Evolutionary conservation across 2,113 vertebrate genomes (phyloP).

Genomic region (Catharus bicknelli): DNA sequence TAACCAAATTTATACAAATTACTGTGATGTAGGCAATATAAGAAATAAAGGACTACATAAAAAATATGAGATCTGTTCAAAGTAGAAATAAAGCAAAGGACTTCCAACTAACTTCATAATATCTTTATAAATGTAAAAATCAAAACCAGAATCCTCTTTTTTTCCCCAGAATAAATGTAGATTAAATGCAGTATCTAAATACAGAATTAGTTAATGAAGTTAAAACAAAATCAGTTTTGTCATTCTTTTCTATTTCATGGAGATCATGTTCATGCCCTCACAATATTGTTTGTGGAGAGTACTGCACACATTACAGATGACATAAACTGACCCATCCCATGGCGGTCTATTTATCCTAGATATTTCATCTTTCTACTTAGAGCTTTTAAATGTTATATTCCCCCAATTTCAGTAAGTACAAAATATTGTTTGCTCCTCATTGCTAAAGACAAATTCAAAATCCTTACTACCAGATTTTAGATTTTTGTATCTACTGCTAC

Average conservation of each 20-base stretch:
- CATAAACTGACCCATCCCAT: not conserved
- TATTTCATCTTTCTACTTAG: not conserved
- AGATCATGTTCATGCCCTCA: not conserved
- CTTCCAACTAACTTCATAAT: not conserved
- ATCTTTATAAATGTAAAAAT: not conserved
- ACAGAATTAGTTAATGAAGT: not conserved
- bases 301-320: not conserved
- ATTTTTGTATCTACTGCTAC: not conserved
- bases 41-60: not conserved
- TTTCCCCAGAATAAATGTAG: not conserved
- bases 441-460: not conserved
- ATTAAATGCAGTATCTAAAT: not conserved
- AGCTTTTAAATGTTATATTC: not conserved
- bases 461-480: not conserved
- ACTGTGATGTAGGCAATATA: not conserved
- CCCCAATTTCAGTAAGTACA: not conserved
- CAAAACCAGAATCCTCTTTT: not conserved
- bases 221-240: not conserved
- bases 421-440: not conserved
- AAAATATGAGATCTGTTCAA: not conserved
- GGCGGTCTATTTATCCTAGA: not conserved
- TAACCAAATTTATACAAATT: not conserved
- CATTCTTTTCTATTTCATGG: not conserved
- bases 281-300: not conserved
- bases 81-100: not conserved